Conservation (phyloP, 1,140 invertebrate genomes). For the Triops cancriformis region DNA sequence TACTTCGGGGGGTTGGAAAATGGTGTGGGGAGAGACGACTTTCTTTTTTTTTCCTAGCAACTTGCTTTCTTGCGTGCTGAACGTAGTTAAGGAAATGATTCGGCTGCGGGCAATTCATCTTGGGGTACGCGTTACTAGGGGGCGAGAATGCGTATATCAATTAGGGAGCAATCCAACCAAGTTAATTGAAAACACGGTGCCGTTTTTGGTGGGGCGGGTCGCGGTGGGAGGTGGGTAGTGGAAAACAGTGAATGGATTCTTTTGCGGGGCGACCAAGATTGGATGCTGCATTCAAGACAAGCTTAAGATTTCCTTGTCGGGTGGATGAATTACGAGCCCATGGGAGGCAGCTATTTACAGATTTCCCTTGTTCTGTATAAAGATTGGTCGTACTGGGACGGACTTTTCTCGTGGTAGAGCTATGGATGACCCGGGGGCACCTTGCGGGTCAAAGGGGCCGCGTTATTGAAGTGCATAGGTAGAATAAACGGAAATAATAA, state of each 20-base stretch:
- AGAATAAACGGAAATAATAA: neutral
- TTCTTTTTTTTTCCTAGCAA: too few species aligned
- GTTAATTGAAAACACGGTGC: neutral
- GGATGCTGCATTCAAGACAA: conserved; percentile 9
- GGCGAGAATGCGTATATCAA: conserved; percentile 6
- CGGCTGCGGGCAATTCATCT: neutral
- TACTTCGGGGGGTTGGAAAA: too few species aligned
- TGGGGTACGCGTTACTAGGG: neutral
- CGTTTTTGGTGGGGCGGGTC: too few species aligned
- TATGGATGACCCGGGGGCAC: too few species aligned
- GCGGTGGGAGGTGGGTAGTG: too few species aligned
- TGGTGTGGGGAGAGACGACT: too few species aligned
- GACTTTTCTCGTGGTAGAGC: too few species aligned
- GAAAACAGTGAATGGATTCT: neutral
- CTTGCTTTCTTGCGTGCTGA: neutral
- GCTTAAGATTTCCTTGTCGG: too few species aligned
- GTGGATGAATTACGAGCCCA: too few species aligned
- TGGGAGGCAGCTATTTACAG: too few species aligned
- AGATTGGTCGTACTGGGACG: too few species aligned
- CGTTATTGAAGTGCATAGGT: neutral
- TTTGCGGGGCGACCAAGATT: neutral
- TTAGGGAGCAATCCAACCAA: neutral
- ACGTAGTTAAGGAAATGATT: neutral
- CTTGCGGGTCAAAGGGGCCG: neutral
- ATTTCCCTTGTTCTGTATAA: too few species aligned